Conservation (phyloP, 2,888 invertebrate species). For the Dryadula phaetusa region DNA sequence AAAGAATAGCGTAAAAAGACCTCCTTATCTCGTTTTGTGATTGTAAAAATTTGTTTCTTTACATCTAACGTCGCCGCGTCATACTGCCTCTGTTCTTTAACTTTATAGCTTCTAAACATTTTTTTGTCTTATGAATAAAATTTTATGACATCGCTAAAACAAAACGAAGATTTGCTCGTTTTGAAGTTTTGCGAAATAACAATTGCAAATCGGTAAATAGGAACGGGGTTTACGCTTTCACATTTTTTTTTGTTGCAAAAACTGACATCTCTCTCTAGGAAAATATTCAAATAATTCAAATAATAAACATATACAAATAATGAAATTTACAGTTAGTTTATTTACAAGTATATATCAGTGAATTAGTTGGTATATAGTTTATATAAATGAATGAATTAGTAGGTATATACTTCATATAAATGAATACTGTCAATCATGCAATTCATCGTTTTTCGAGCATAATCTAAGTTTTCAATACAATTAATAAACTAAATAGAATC, state of each 20-base stretch:
- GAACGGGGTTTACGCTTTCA: constrained; percentile 40
- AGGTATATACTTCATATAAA: too few species aligned
- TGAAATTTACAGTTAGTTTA: too few species aligned
- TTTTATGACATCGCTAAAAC: constrained; percentile 39
- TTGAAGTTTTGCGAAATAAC: constrained; percentile 34
- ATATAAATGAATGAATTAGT: too few species aligned
- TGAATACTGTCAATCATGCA: too few species aligned
- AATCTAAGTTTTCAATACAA: too few species aligned
- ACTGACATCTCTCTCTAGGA: too few species aligned
- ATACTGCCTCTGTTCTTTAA: constrained; percentile 38
- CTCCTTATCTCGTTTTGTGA: constrained; percentile 40
- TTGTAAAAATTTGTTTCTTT: constrained; percentile 27
- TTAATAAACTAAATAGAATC: too few species aligned
- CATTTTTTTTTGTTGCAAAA: neutral
- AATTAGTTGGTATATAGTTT: too few species aligned
- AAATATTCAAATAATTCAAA: too few species aligned
- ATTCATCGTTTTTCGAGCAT: too few species aligned
- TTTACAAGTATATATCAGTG: too few species aligned
- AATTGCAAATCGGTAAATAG: constrained; percentile 40
- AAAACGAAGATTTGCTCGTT: constrained; percentile 10
- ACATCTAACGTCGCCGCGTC: constrained; percentile 42
- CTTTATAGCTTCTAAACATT: constrained; percentile 39
- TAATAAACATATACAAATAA: too few species aligned
- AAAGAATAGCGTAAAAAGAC: constrained; percentile 42
- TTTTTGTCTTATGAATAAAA: constrained; percentile 30